Conservation (phyloP, 2,888 invertebrate genomes). For the Trissolcus brochymenae region DNA sequence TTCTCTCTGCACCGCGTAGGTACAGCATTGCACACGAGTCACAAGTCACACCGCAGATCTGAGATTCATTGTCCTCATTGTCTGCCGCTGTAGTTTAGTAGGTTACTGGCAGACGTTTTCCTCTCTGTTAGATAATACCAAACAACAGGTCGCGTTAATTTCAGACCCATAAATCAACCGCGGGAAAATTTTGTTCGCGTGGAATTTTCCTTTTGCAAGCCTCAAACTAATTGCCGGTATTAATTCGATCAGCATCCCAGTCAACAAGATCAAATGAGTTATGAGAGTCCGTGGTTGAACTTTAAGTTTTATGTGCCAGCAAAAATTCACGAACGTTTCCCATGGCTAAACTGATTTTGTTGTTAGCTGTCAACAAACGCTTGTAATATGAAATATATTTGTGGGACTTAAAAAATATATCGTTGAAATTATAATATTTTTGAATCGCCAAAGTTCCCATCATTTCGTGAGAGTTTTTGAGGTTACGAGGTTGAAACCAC, state of each 20-base stretch:
- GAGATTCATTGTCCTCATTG: constrained; percentile 71
- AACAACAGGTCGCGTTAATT: constrained; percentile 43
- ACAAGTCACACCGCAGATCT: constrained; percentile 61
- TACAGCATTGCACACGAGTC: constrained; percentile 60
- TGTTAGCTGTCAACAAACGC: neutral
- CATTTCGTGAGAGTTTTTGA: too few species aligned
- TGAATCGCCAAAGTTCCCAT: too few species aligned
- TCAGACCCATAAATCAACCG: constrained; percentile 36
- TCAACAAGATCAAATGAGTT: too few species aligned
- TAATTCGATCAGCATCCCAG: constrained; percentile 9
- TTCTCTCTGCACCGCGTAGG: constrained; percentile 60
- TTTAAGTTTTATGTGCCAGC: too few species aligned
- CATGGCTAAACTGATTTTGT: too few species aligned
- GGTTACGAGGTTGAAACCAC: neutral
- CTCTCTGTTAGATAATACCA: constrained; percentile 65
- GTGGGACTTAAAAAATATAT: too few species aligned
- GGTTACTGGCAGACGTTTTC: constrained; percentile 69
- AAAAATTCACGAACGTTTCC: too few species aligned
- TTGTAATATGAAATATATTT: too few species aligned
- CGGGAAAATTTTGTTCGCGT: constrained; percentile 11
- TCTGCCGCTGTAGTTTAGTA: constrained; percentile 70
- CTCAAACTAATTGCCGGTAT: constrained; percentile 20
- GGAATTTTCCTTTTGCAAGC: neutral
- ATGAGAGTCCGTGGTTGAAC: too few species aligned
- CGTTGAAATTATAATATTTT: too few species aligned